A percentile compares a stretch with the other conserved stretches of the same genome.
phyloP scores from a whole-genome alignment of 2,797 vertebrate genomes.

The Moxostoma hubbsi region DNA sequence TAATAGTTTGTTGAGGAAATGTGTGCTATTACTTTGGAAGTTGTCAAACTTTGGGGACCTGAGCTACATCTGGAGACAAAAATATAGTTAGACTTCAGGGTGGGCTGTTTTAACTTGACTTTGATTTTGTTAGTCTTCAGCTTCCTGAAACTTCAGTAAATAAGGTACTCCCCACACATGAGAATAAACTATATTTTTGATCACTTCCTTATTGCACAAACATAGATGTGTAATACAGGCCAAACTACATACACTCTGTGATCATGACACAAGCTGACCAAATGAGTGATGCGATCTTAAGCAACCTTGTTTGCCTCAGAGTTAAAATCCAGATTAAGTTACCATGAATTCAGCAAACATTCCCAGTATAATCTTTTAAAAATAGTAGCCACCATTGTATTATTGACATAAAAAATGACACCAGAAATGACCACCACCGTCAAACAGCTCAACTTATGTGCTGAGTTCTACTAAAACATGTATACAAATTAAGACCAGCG shows the following conservation, averaged over 20 bases:
- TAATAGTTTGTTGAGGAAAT: background rate
- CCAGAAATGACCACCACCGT: no score
- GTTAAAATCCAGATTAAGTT: background rate
- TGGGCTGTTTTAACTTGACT: no score
- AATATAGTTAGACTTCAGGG: no score
- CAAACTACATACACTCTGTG: background rate
- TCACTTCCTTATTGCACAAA: conserved; percentile 46
- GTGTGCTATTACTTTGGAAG: background rate
- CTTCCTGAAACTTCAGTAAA: conserved; percentile 26
- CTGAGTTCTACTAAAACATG: no score
- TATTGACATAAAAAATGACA: no score
- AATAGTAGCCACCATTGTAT: no score
- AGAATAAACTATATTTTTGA: conserved; percentile 8
- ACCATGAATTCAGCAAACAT: background rate
- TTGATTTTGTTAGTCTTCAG: background rate
- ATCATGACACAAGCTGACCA: background rate
- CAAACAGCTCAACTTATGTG: no score
- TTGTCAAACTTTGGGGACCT: no score
- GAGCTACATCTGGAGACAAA: no score
- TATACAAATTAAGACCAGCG: no score
- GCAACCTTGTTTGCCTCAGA: background rate
- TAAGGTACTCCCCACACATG: conserved; percentile 11
- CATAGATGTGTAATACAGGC: background rate
- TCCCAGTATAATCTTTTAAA: background rate
- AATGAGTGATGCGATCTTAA: background rate